Base-by-base conservation (phyloP, 2,113 vertebrate species). In the Xenus cinereus region DNA sequence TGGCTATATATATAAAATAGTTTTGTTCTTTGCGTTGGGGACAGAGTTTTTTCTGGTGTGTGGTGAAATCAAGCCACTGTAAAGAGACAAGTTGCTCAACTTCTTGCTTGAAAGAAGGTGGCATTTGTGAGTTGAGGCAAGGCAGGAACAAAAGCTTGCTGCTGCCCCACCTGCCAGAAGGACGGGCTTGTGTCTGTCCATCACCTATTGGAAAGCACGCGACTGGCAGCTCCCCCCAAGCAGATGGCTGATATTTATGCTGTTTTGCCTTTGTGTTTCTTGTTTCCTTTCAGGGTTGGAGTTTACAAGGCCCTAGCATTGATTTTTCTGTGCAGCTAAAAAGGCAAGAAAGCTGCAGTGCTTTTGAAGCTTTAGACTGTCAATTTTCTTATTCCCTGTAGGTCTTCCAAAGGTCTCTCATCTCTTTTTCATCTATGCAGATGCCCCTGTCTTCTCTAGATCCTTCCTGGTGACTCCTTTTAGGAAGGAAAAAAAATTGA, bases 291-390 rank as follows among this genome's bases (percentile, higher is more conserved):
- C 90, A 91, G 80, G 59, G 84, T 5, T 84, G 73, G 68, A 63
- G 51, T 37, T 46, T 74, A 26, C 68, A 72, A 73, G 73, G 62
- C 69, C 69, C 37, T 79, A 56, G 48, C 45, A 95, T 76, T 93
- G 94, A 94, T 87, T 95, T 92, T 93, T 87, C 69, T 84, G 6
- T 41, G 43, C 67, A 95, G 57, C 45, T 73, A 43, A 84, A 90
- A 86, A 64, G 48, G 72, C 33, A 71, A 79, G 60, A 86, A 92
- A 76, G 83, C 56, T 79, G 84, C 45, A 84, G n/a, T 72, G 77
- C 73, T 92, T 91, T 95, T 82, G 66, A 84, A 88, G 80, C 48
- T 87, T 93, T 89, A 89, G 43, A 24, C 53, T 48, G 41, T 71
- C 23, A 6, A 7, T 62, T 77, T 67, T 92, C 88, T 81, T 74